phyloP scores from a whole-genome alignment of 2,888 invertebrate species.

The Pteria penguin region DNA sequence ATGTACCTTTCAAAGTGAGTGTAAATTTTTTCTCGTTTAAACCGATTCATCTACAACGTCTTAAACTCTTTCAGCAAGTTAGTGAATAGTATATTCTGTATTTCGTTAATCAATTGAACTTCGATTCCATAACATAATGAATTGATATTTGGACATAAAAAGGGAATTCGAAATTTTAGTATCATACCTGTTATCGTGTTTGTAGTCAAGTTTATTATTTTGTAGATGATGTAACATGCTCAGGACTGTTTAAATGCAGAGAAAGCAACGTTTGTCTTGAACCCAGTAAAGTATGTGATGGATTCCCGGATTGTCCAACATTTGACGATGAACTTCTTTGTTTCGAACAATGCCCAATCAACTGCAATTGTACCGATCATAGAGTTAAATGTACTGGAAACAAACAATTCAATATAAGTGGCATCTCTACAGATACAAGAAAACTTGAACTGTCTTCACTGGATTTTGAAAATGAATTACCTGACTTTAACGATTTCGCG shows the following conservation, averaged over 20 bases:
- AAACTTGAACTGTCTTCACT: slow-evolving; percentile 29
- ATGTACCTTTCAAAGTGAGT: no score
- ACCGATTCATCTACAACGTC: no score
- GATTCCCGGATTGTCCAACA: slow-evolving; percentile 41
- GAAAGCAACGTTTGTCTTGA: slow-evolving; percentile 40
- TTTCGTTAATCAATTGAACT: no score
- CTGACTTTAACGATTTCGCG: slow-evolving; percentile 1
- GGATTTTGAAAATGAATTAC: not conserved
- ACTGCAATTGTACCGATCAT: slow-evolving; percentile 43
- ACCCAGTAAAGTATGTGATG: slow-evolving; percentile 51
- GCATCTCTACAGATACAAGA: slow-evolving; percentile 4
- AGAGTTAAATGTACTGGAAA: slow-evolving; percentile 26
- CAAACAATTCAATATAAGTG: not conserved
- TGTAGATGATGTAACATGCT: slow-evolving; percentile 21
- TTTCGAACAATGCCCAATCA: slow-evolving; percentile 29
- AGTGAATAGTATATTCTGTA: no score
- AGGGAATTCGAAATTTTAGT: no score
- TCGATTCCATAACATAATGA: no score
- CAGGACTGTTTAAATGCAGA: slow-evolving; percentile 40
- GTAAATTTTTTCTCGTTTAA: no score
- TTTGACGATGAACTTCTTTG: slow-evolving; percentile 58
- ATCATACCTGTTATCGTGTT: no score
- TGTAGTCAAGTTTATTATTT: no score
- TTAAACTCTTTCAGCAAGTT: no score
- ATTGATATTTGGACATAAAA: no score